Conservation (phyloP, 2,113 vertebrate genomes). For the Crotalus viridis region DNA sequence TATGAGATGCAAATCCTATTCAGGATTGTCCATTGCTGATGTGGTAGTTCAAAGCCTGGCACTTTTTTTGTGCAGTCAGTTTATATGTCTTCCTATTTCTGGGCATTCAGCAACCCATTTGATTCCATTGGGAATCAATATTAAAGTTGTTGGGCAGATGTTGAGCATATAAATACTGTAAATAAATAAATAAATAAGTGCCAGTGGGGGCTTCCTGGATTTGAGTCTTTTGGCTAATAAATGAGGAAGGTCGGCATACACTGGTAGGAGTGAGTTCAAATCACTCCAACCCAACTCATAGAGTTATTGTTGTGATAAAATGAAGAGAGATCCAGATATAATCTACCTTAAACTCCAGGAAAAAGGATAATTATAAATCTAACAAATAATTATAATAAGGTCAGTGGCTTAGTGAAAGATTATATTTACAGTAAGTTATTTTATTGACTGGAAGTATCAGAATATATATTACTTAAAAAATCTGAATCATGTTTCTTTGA, state of each 20-base stretch:
- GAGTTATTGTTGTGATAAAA: neutral
- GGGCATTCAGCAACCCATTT: neutral
- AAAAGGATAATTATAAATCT: neutral
- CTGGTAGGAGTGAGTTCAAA: neutral
- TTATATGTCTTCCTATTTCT: neutral
- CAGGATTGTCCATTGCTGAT: neutral
- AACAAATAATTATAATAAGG: neutral
- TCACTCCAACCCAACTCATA: neutral
- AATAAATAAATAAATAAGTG: too few species aligned
- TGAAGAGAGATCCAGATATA: neutral
- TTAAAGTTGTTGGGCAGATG: neutral
- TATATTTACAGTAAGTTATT: neutral
- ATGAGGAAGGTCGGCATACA: neutral
- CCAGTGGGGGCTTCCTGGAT: neutral
- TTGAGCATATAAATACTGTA: too few species aligned
- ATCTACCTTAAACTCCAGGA: neutral
- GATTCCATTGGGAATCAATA: neutral
- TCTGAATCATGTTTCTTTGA: conserved; percentile 56
- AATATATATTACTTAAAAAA: neutral
- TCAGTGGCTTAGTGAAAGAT: neutral
- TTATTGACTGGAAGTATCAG: neutral
- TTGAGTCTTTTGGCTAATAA: neutral
- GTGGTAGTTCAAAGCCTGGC: neutral
- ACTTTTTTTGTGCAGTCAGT: neutral
- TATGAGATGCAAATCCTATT: neutral